phyloP scores from a whole-genome alignment of 1,140 invertebrate species.

The Acromyrmex heyeri region DNA sequence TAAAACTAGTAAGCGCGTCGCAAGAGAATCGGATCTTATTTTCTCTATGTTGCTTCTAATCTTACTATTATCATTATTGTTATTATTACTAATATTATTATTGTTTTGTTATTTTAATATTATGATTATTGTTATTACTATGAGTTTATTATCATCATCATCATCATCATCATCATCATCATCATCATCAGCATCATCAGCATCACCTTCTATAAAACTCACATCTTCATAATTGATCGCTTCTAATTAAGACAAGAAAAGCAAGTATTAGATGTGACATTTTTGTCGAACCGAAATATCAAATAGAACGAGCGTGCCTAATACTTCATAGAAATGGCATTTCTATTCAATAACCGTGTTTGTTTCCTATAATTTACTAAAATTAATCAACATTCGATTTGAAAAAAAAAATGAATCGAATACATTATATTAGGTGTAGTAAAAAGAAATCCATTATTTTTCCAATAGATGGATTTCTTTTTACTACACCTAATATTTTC shows the following conservation, averaged over 20 bases:
- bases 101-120: conserved; percentile 17
- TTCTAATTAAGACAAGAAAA: conserved; percentile 56
- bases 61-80: conserved; percentile 45
- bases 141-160: background rate
- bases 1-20: conserved; percentile 49
- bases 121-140: conserved; percentile 43
- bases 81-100: conserved; percentile 34
- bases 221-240: conserved; percentile 56
- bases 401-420: background rate
- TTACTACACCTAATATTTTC: background rate
- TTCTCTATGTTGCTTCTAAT: conserved; percentile 45
- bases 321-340: background rate
- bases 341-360: background rate
- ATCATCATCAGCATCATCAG: background rate
- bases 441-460: too few species aligned
- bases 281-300: conserved; percentile 21
- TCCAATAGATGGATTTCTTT: too few species aligned
- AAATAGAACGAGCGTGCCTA: conserved; percentile 22
- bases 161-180: conserved; percentile 13
- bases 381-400: conserved; percentile 13
- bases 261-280: conserved; percentile 17
- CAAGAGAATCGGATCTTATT: conserved; percentile 50
- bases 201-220: conserved; percentile 64
- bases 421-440: background rate
- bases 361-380: background rate